Percentiles rank a stretch among this genome's conserved stretches.
Conservation (phyloP, 1,140 invertebrate species). For the Reticulitermes speratus region DNA sequence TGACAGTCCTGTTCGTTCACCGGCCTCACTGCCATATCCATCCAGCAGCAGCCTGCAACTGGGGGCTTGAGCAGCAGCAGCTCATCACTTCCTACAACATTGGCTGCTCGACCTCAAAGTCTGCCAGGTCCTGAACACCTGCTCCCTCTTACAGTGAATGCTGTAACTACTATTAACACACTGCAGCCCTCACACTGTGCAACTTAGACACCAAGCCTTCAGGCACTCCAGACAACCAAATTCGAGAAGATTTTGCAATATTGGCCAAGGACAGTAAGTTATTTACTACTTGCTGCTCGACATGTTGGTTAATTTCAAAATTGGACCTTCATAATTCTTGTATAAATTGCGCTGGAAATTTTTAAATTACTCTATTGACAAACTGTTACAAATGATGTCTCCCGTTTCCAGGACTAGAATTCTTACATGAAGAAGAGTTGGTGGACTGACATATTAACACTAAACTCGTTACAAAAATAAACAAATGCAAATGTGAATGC, state of each 20-base stretch:
- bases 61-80: constrained; percentile 40
- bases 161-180: constrained; percentile 44
- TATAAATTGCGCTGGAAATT: too few relatives aligned
- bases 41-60: background rate
- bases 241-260: constrained; percentile 65
- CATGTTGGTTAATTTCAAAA: too few relatives aligned
- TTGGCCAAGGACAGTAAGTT: constrained; percentile 63
- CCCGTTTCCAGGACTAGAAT: too few relatives aligned
- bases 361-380: too few relatives aligned
- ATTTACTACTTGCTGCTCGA: too few relatives aligned
- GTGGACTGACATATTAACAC: background rate
- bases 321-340: too few relatives aligned
- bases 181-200: constrained; percentile 38
- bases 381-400: too few relatives aligned
- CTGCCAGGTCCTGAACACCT: constrained; percentile 51
- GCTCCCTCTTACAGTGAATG: constrained; percentile 39
- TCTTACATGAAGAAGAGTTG: too few relatives aligned
- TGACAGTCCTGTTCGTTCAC: constrained; percentile 39
- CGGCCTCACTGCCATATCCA: constrained; percentile 36
- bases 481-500: too few relatives aligned
- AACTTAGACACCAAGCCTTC: background rate
- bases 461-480: background rate
- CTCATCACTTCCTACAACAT: constrained; percentile 37
- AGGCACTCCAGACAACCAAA: constrained; percentile 55
- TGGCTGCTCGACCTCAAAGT: constrained; percentile 50